Base-by-base conservation (phyloP, 1,140 invertebrate genomes). In the Pseudomyrmex concolor region DNA sequence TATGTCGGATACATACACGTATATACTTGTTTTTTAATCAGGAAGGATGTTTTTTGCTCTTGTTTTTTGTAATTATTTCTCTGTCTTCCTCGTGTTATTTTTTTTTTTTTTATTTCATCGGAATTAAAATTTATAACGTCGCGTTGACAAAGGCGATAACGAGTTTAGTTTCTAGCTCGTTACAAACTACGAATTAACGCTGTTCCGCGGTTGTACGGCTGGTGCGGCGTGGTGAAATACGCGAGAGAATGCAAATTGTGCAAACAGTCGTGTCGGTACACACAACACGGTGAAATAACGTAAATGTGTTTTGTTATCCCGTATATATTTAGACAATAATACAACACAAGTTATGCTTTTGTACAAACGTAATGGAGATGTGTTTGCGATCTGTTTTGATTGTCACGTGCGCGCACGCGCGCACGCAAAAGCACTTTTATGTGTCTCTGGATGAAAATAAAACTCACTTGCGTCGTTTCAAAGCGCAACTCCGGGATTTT, bases 391-490 rank as follows among this genome's bases (percentile, higher is more conserved):
- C 48, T 78, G 51, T 77, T 74, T 48, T 22, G 9, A 10, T 34
- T 50, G 64, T 10, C 45, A 68, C 43, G n/a, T 19, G 43, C 54
- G 45, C 10, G 12, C 17, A 17, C 9, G 34, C 59, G 25, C 25
- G 25, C 34, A 34, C 5, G 34, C 34, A 34, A 34, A 0, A 55
- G 43, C 43, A 48, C 34, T 78, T 78, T 78, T 54, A 78, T 17
- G 63, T 5, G 64, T 70, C 66, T 80, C 54, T 59, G 43, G 66
- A 59, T 50, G 25, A 55, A 70, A 59, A 80, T 70, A 71, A 80
- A 80, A 59, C 62, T 66, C 45, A 76, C 48, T 77, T 43, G 34
- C 22, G n/a, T 34, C 19, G 34, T 34, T 34, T 34, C 34, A 34
- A 34, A 34, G 34, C 34, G 34, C 19, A 48, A 5, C 62, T 12